These are phyloP conservation scores for Alca torda DNA, from an alignment of 2,797 vertebrate genomes.

Conservation along the genomic window DNA sequence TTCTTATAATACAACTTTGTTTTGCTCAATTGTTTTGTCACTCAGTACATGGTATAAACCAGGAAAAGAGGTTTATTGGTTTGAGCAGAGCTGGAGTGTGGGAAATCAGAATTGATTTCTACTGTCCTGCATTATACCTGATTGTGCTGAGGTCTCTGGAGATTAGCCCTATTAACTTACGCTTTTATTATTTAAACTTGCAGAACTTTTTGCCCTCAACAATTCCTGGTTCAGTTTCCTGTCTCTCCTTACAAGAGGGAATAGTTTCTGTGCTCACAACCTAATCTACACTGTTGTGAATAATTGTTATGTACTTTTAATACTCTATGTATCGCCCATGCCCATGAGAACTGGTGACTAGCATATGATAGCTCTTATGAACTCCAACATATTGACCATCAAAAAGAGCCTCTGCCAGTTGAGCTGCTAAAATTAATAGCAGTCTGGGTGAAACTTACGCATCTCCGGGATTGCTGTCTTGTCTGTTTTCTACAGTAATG, in stretches of 20 bases:
- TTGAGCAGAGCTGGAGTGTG: background rate
- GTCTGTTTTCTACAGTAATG: constrained; percentile 27
- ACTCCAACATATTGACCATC: background rate
- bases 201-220: background rate
- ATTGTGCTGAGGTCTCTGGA: background rate
- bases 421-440: constrained; percentile 29
- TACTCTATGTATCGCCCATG: accelerated
- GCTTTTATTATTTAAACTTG: background rate
- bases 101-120: background rate
- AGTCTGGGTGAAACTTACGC: background rate
- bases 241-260: background rate
- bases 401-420: background rate
- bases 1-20: background rate
- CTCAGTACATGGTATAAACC: background rate
- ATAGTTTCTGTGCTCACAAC: background rate
- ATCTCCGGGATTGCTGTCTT: constrained; percentile 11
- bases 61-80: background rate
- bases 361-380: background rate
- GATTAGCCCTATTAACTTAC: background rate
- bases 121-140: background rate
- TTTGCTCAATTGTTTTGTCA: background rate
- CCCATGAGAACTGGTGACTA: background rate
- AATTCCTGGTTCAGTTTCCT: background rate
- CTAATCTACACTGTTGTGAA: background rate
- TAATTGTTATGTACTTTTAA: background rate